Evolutionary conservation across 2,888 invertebrate genomes (phyloP).

Genomic region (Coronaproctus castanopsis): DNA sequence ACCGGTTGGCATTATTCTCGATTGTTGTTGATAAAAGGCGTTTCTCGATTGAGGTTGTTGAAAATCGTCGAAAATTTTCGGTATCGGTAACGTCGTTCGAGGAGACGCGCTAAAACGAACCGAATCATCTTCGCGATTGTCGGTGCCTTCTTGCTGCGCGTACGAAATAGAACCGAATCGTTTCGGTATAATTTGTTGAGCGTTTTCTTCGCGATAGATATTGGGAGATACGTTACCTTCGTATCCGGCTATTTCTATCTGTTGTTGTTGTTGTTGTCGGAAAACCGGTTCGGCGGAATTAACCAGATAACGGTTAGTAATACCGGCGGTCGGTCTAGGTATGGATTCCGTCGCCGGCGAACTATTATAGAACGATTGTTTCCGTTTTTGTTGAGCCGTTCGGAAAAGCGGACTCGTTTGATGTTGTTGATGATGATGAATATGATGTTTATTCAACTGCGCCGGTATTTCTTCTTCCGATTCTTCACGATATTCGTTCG

Average conservation of each 20-base stretch:
- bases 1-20: slow-evolving; percentile 1
- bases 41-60: not conserved
- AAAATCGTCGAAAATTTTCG: not conserved
- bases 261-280: not conserved
- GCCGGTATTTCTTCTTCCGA: not conserved
- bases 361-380: slow-evolving; percentile 18
- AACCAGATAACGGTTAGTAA: no score
- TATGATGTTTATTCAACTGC: slow-evolving; percentile 18
- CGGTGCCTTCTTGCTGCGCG: not conserved
- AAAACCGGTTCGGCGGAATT: not conserved
- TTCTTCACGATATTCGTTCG: slow-evolving; percentile 12
- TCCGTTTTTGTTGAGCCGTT: slow-evolving; percentile 24
- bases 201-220: not conserved
- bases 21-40: not conserved
- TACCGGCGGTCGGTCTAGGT: slow-evolving; percentile 18
- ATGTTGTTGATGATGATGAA: slow-evolving; percentile 17
- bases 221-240: not conserved
- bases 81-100: not conserved
- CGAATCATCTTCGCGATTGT: not conserved
- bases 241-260: not conserved
- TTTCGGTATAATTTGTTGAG: not conserved
- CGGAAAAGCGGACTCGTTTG: slow-evolving; percentile 18
- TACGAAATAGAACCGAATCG: not conserved
- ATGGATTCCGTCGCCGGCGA: slow-evolving; percentile 14
- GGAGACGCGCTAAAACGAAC: not conserved